Conservation (phyloP, 2,797 vertebrate species). For the Xenopus petersii region DNA sequence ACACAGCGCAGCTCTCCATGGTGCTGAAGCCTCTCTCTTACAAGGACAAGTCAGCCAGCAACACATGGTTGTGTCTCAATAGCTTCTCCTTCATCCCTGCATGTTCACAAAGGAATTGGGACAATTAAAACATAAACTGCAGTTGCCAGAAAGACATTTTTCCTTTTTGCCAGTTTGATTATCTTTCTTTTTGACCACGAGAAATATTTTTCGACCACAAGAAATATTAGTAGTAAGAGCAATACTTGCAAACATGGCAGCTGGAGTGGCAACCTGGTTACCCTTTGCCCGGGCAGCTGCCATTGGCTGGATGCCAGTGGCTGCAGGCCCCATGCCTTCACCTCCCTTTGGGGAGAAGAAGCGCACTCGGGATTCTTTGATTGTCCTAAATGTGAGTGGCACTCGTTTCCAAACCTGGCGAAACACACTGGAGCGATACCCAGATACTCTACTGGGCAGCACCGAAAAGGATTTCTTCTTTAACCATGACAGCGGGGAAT, state of each 20-base stretch:
- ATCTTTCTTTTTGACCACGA: neutral
- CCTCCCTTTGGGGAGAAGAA: constrained; percentile 74
- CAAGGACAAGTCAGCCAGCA: constrained; percentile 16
- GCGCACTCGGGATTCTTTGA: constrained; percentile 74
- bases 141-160: no score
- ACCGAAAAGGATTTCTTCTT: constrained; percentile 93
- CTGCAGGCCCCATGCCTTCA: constrained; percentile 82
- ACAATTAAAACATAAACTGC: neutral
- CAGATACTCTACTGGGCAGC: constrained; percentile 92
- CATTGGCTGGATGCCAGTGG: constrained; percentile 96
- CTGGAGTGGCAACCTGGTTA: constrained; percentile 89
- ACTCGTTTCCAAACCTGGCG: constrained; percentile 91
- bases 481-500: constrained; percentile 88
- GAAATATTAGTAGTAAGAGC: neutral
- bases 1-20: constrained; percentile 5
- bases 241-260: constrained; percentile 75
- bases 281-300: constrained; percentile 93
- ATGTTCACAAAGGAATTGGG: constrained; percentile 1
- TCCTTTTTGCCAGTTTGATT: neutral
- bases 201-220: no score
- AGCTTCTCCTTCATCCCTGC: constrained; percentile 1
- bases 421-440: constrained; percentile 90
- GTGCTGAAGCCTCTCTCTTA: constrained; percentile 17
- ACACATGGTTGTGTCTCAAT: constrained; percentile 13
- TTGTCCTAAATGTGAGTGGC: constrained; percentile 91